A percentile compares a stretch with the other conserved stretches of the same genome.
phyloP scores from a whole-genome alignment of 2,113 vertebrate genomes.

The Channa maculata region DNA sequence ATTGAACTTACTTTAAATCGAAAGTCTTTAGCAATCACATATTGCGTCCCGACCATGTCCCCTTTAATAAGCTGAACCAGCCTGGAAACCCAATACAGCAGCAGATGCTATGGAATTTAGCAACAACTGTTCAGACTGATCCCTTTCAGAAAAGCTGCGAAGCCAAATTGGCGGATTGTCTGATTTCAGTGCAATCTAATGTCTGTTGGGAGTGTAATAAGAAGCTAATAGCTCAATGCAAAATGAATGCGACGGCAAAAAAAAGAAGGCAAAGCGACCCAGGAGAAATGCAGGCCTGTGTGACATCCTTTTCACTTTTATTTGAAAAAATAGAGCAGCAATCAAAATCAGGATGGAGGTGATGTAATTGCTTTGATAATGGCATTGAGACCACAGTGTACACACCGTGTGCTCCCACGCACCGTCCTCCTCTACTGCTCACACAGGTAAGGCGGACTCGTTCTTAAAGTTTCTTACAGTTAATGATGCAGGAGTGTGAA shows the following conservation, averaged over 20 bases:
- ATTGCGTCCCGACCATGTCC: too few relatives aligned
- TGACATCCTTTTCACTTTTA: not conserved
- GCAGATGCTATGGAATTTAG: too few relatives aligned
- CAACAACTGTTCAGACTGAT: not conserved
- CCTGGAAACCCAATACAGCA: too few relatives aligned
- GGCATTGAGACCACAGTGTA: constrained; percentile 13
- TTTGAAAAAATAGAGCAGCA: constrained; percentile 8
- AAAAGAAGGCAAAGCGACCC: not conserved
- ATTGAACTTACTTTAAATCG: too few relatives aligned
- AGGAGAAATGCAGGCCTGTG: not conserved
- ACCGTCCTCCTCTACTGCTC: constrained; percentile 14
- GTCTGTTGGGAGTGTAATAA: not conserved
- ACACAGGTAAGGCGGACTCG: constrained; percentile 19
- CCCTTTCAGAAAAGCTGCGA: not conserved
- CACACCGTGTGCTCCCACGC: not conserved
- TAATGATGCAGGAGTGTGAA: not conserved
- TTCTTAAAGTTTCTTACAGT: not conserved
- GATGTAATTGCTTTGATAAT: constrained; percentile 29
- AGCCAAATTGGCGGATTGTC: too few relatives aligned
- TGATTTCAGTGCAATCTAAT: not conserved
- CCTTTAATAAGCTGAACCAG: too few relatives aligned
- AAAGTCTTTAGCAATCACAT: too few relatives aligned
- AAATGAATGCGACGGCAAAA: not conserved
- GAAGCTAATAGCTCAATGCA: not conserved
- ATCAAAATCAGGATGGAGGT: constrained; percentile 15